Conservation (phyloP, 2,113 vertebrate species). For the Oriolus oriolus region DNA sequence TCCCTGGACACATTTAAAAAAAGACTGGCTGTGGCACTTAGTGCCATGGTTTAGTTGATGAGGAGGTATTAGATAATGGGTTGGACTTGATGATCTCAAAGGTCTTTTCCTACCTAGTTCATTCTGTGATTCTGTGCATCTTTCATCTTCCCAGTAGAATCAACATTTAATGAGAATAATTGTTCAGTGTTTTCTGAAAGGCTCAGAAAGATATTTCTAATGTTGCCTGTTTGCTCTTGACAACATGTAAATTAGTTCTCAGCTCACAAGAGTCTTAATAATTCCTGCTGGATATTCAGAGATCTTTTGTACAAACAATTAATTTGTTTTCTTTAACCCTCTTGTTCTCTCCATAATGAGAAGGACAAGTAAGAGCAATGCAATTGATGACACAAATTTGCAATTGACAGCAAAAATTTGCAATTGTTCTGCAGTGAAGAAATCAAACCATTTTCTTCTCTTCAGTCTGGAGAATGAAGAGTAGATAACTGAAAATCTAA, state of each 20-base stretch:
- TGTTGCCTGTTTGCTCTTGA: not conserved
- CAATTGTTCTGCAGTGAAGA: not conserved
- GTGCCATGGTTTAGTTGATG: not conserved
- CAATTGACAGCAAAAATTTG: not conserved
- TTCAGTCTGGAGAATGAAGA: not conserved
- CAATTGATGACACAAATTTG: too few relatives aligned
- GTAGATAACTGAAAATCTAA: not conserved
- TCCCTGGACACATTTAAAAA: not conserved
- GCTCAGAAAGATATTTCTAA: not conserved
- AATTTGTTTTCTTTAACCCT: not conserved
- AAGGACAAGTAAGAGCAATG: not conserved
- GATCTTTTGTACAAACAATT: not conserved
- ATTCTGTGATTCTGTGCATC: not conserved
- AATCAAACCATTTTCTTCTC: not conserved
- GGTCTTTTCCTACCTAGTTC: not conserved
- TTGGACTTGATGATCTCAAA: not conserved
- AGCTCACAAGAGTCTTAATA: not conserved
- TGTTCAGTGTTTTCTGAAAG: not conserved
- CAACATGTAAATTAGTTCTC: not conserved
- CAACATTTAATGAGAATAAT: not conserved
- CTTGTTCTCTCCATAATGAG: not conserved
- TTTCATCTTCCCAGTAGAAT: not conserved
- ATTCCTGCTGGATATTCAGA: not conserved
- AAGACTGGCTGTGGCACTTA: not conserved
- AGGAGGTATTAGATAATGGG: not conserved